Evolutionary conservation across 2,797 vertebrate genomes (phyloP).

Genomic region (Hemibagrus guttatus): DNA sequence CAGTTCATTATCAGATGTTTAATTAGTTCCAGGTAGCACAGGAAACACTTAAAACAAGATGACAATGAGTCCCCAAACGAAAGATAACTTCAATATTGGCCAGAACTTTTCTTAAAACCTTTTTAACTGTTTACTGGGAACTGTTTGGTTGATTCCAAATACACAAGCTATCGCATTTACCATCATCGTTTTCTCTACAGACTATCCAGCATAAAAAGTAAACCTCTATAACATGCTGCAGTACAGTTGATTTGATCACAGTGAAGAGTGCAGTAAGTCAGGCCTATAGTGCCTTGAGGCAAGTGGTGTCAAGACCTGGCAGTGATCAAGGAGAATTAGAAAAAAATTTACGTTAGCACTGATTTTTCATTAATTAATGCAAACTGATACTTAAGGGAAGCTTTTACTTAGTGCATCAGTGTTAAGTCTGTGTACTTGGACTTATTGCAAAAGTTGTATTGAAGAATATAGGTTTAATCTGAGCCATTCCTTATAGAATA

Average conservation of each 20-base stretch:
- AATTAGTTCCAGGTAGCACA: not conserved
- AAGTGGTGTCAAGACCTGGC: slow-evolving; percentile 63
- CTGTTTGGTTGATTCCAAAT: not conserved
- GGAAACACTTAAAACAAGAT: slow-evolving; percentile 18
- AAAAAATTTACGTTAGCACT: slow-evolving; percentile 49
- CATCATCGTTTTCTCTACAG: not conserved
- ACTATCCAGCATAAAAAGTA: slow-evolving; percentile 25
- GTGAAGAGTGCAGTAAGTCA: slow-evolving; percentile 65
- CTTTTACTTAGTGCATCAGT: not conserved
- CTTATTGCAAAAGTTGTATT: not conserved
- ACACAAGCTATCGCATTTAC: not conserved
- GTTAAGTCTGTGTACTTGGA: not conserved
- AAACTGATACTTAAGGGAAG: not conserved
- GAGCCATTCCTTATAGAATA: not conserved
- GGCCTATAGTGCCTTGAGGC: slow-evolving; percentile 50
- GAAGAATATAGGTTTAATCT: not conserved
- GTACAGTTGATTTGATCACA: slow-evolving; percentile 57
- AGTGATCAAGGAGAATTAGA: slow-evolving; percentile 66
- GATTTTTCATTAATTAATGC: slow-evolving; percentile 29
- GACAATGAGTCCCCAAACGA: not conserved
- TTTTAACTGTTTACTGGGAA: not conserved
- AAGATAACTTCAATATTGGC: slow-evolving; percentile 53
- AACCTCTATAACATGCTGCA: slow-evolving; percentile 13
- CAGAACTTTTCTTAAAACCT: not conserved
- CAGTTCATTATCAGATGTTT: not conserved